Percentiles rank a stretch among this genome's conserved stretches.
Evolutionary conservation across 2,113 vertebrate species (phyloP).

Genomic region (Odontophorus gujanensis): DNA sequence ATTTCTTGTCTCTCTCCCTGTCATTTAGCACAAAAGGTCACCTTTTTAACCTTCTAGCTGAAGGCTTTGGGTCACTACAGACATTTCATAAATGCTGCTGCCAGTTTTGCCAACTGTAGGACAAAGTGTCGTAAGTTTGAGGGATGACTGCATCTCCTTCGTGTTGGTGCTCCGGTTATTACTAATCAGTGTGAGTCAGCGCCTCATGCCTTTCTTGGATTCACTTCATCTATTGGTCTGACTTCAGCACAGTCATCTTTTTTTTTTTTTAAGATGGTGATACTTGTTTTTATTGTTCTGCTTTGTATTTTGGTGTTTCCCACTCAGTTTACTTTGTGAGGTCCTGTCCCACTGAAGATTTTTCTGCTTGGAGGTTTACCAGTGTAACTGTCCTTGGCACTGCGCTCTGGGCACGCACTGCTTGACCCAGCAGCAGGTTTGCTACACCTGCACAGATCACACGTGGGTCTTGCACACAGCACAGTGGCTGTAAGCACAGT

Average conservation of each 20-base stretch:
- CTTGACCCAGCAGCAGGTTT: neutral
- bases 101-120: neutral
- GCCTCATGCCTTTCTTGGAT: neutral
- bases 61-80: neutral
- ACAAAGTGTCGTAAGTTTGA: neutral
- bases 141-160: accelerated
- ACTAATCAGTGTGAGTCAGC: neutral
- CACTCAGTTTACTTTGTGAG: neutral
- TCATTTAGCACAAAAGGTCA: constrained; percentile 26
- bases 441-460: accelerated
- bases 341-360: neutral
- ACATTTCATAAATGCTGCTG: neutral
- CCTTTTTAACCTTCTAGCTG: neutral
- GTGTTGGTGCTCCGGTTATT: neutral
- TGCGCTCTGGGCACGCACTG: accelerated
- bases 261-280: neutral
- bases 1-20: constrained; percentile 1
- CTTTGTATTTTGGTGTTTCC: too few species aligned
- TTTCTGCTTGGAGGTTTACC: neutral
- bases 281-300: neutral
- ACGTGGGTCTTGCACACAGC: accelerated
- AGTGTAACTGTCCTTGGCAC: neutral
- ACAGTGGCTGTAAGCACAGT: neutral
- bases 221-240: neutral
- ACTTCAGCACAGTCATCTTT: neutral